Base-by-base conservation (phyloP, 53 echinoderm and acorn worm species). In the Stichopus horrens region DNA sequence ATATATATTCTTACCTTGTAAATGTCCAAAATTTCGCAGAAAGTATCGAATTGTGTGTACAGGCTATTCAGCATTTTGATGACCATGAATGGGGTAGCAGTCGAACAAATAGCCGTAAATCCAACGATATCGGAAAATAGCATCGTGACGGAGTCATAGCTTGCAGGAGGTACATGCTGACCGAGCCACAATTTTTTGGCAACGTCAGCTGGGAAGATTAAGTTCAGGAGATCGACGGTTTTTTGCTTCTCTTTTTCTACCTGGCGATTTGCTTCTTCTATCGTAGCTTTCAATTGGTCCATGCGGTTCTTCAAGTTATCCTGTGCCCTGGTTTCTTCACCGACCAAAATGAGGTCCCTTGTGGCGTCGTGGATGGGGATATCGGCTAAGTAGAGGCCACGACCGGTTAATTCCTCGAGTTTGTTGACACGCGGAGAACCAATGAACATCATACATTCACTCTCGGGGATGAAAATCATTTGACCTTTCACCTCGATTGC, bases 301-400 rank as follows among this genome's bases (percentile, higher is more conserved):
- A 96, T 96, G 21, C 94, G 90, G 58, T 93, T 90, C 88, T 96
- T 96, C 23, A 96, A 93, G 58, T 93, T 93, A 54, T 96, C 96
- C 86, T 96, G 96, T n/a, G 96, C 96, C 74, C 92, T 93, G 87
- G 92, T 96, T 80, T 96, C 93, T 86, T 96, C 96, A 5, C 96
- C 96, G 4, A 96, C 94, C 60, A 96, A 89, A 84, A 96, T 95
- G 21, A 96, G 94, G 89, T 96, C 96, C 58, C 96, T 82, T 7
- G 96, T 96, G 21, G 96, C 96, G 76, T 96, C 96, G 23, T 96
- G 96, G 58, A 96, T 96, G 13, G 96, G 96, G 87, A 96, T 96
- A 83, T 96, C 96, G 19, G 96, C 93, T 21, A 96, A 89, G 80
- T 94, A 96, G 57, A 96, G 89, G 22, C 96, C 96, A 52, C 94